Conservation (phyloP, 2,888 invertebrate genomes). For the Pollenia griseotomentosa region DNA sequence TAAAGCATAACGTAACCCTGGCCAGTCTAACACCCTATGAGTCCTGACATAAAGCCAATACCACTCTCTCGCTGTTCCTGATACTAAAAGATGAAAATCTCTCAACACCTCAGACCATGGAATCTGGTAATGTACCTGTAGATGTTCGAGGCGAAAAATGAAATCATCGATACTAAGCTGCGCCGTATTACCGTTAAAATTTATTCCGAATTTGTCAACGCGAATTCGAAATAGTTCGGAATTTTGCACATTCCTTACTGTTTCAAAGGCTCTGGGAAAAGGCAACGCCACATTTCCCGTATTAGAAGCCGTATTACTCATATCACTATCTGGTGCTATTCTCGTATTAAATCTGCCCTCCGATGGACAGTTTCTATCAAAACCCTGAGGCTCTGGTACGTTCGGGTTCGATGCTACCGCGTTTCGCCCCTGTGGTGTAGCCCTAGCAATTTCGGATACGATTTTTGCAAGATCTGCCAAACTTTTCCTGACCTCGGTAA, state of each 20-base stretch:
- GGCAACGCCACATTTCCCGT: not conserved
- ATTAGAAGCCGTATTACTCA: not conserved
- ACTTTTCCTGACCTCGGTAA: not conserved
- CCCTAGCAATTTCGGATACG: not conserved
- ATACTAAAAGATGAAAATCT: constrained; percentile 9
- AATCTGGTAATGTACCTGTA: constrained; percentile 27
- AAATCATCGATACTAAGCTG: constrained; percentile 36
- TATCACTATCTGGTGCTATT: too few relatives aligned
- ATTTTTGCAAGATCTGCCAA: not conserved
- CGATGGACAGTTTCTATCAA: not conserved
- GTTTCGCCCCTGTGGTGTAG: not conserved
- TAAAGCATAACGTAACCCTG: too few relatives aligned
- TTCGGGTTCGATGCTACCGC: not conserved
- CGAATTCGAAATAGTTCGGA: not conserved
- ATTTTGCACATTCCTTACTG: not conserved
- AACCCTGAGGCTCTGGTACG: not conserved
- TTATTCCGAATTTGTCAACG: constrained; percentile 38
- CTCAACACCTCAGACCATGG: constrained; percentile 35
- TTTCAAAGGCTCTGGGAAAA: not conserved
- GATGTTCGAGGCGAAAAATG: constrained; percentile 42
- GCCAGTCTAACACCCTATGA: too few relatives aligned
- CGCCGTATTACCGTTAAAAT: constrained; percentile 34
- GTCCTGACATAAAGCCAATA: too few relatives aligned
- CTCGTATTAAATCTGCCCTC: not conserved
- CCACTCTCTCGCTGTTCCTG: too few relatives aligned